phyloP scores from a whole-genome alignment of 2,888 invertebrate genomes.

The Eurois occulta region DNA sequence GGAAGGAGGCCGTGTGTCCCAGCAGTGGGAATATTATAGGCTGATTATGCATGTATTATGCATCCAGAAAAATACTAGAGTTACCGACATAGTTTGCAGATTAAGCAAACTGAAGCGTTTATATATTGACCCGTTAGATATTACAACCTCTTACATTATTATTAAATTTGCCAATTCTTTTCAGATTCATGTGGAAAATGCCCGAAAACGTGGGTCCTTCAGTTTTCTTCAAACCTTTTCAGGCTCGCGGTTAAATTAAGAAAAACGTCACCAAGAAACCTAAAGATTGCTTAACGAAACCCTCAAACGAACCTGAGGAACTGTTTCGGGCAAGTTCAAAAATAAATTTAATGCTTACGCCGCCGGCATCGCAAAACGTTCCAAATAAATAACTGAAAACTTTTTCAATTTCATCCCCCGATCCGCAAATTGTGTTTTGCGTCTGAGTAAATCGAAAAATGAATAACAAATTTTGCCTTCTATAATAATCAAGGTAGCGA shows the following conservation, averaged over 20 bases:
- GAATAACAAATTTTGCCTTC: conserved; percentile 87
- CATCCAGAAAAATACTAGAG: background rate
- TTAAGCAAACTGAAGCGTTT: background rate
- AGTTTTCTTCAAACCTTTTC: background rate
- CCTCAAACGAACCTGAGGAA: conserved; percentile 61
- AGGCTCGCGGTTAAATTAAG: conserved; percentile 1
- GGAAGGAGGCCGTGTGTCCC: no score
- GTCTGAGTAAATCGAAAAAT: conserved; percentile 88
- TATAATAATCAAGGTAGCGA: conserved; percentile 79
- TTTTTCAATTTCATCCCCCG: conserved; percentile 89
- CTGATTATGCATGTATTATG: no score
- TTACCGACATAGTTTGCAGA: background rate
- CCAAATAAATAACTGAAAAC: conserved; percentile 89
- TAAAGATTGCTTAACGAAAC: conserved; percentile 30
- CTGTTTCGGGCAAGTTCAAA: conserved; percentile 78
- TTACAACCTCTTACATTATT: background rate
- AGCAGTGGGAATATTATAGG: no score
- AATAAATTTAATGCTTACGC: conserved; percentile 84
- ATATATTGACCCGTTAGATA: no score
- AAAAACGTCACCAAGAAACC: conserved; percentile 34
- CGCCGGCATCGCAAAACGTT: conserved; percentile 81
- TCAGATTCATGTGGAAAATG: background rate
- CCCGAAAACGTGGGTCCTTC: background rate
- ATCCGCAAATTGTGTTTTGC: conserved; percentile 89
- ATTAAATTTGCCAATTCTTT: background rate